Conservation (phyloP, 23 tunicate species). For the Botrylloides violaceus region DNA sequence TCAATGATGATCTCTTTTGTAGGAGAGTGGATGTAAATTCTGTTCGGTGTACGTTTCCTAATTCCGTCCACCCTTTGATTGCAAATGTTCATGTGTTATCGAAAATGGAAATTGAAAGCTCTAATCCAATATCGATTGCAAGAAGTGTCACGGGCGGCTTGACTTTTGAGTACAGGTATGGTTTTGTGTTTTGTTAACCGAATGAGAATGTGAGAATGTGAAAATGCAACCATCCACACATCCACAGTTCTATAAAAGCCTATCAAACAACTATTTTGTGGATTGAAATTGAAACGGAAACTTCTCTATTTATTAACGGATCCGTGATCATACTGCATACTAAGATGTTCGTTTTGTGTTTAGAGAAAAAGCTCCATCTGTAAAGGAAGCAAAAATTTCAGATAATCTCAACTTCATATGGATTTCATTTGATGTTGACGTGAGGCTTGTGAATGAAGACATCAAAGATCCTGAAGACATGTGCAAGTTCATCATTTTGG, state of each 20-base stretch:
- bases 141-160: neutral
- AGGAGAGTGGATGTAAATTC: neutral
- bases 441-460: neutral
- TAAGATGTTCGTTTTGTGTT: too few species aligned
- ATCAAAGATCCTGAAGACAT: too few species aligned
- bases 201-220: too few species aligned
- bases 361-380: neutral
- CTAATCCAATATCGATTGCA: neutral
- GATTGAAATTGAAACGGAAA: too few species aligned
- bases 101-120: neutral
- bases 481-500: too few species aligned
- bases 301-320: too few species aligned
- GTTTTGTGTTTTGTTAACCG: neutral
- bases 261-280: too few species aligned
- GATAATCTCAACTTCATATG: neutral
- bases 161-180: constrained; percentile 24
- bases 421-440: neutral
- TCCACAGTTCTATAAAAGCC: too few species aligned
- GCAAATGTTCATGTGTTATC: neutral
- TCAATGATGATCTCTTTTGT: neutral
- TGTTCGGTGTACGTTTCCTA: constrained; percentile 14
- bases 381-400: neutral
- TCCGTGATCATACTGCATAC: too few species aligned
- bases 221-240: too few species aligned
- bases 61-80: neutral